These are phyloP conservation scores for Campopleginae sp. DNA, from an alignment of 2,888 invertebrate species.

Conservation along the genomic window DNA sequence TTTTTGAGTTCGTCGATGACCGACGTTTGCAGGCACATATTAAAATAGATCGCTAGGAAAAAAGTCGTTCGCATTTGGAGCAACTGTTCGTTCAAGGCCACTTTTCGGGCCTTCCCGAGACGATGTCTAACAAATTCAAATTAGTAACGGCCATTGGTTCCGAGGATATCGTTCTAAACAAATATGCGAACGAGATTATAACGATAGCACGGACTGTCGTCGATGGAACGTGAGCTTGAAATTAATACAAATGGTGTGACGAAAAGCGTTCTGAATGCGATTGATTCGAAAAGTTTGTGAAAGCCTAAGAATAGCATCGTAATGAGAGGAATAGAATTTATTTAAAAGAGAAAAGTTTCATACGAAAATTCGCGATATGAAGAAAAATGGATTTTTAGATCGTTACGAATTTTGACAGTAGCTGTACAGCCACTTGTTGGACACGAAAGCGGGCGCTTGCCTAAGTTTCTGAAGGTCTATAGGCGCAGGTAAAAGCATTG, in stretches of 20 bases:
- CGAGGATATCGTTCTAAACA: constrained; percentile 5
- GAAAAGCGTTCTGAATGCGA: not conserved
- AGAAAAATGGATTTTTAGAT: not conserved
- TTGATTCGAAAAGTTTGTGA: not conserved
- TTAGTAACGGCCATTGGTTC: constrained; percentile 36
- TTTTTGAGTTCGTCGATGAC: not conserved
- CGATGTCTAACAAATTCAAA: constrained; percentile 23
- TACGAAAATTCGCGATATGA: not conserved
- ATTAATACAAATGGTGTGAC: not conserved
- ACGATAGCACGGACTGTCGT: not conserved
- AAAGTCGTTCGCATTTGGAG: constrained; percentile 9
- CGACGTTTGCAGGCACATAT: not conserved
- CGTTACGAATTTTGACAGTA: constrained; percentile 63
- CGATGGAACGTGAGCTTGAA: not conserved
- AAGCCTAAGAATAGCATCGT: not conserved
- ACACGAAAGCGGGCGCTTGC: constrained; percentile 29
- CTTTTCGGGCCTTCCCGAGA: not conserved
- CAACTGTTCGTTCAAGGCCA: constrained; percentile 24
- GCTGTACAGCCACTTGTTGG: constrained; percentile 70
- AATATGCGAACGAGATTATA: constrained; percentile 42
- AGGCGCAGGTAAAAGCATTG: not conserved
- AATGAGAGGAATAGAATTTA: not conserved
- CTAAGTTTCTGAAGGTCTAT: not conserved
- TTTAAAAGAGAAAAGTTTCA: not conserved
- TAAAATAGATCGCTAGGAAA: constrained; percentile 25